Base-by-base conservation (phyloP, 2,888 invertebrate genomes). In the Rhorus exstirpatorius region DNA sequence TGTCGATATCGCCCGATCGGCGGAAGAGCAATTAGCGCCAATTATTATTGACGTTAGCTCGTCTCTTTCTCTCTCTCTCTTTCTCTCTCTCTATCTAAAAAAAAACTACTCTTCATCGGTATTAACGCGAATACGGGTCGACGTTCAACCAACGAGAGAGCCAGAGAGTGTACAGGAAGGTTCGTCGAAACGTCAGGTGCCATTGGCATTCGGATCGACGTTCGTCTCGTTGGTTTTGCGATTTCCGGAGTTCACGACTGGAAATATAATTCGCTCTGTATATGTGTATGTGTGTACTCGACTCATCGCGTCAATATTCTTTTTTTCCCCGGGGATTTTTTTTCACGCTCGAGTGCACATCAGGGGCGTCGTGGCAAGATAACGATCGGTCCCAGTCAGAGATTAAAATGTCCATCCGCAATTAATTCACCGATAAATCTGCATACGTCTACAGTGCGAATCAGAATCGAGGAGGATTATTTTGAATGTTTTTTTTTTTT, bases 151-250 rank as follows among this genome's bases (percentile, higher is more conserved):
- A 61, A 41, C 68, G 68, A 68, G 74, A 81, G 76, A 74, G 51
- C 7, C 21, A 46, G 49, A 26, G 78, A 71, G 58, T 58, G 63
- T 61, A 68, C 74, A 67, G 63, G 44, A 38, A 71, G 67, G 72
- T 79, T 83, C 79, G 78, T 75, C 81, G 71, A 83, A 76, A 76
- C 83, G 83, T 83, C 83, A 83, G 79, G 83, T 83, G 83, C 79
- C 71, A 83, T 53, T 79, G 75, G 83, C 83, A 83, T 76, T 76
- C 83, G 75, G 71, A 79, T 83, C 83, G 79, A 83, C 83, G 76
- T 68, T 75, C 70, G 75, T 79, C 82, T 76, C 83, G 76, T 53
- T 44, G 75, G 17, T 65, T 70, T 74, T 58, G 76, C 60, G 79
- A 83, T 83, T 79, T 79, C 53, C 35, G 49, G 49, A 79, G 65